Evolutionary conservation across 2,797 vertebrate genomes (phyloP).

Genomic region (Sciurus carolinensis): DNA sequence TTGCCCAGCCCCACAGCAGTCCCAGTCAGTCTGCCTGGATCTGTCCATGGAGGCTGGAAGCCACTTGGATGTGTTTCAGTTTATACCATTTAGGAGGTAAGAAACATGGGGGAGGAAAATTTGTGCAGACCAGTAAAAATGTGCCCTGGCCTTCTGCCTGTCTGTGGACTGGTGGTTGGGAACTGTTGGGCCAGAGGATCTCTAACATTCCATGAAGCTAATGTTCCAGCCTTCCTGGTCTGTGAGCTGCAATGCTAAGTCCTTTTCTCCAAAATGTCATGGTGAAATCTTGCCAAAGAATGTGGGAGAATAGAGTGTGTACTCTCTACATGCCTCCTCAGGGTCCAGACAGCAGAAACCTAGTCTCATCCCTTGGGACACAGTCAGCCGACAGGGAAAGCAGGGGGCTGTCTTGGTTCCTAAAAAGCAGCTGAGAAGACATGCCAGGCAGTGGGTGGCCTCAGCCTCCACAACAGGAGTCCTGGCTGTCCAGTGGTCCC

Average conservation of each 20-base stretch:
- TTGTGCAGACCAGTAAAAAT: slow-evolving; percentile 70
- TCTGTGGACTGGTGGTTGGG: slow-evolving; percentile 50
- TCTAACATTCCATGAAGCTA: slow-evolving; percentile 61
- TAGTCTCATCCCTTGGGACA: neutral
- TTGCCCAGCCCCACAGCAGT: neutral
- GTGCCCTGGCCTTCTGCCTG: slow-evolving; percentile 70
- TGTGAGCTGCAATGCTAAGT: neutral
- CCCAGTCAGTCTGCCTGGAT: neutral
- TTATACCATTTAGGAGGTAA: slow-evolving; percentile 66
- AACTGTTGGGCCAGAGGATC: slow-evolving; percentile 62
- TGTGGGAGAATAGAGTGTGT: neutral
- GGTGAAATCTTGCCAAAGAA: neutral
- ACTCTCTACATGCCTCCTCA: neutral
- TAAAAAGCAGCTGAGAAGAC: neutral
- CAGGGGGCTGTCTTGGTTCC: neutral
- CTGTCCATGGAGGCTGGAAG: neutral
- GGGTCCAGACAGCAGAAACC: neutral
- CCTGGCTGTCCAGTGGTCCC: neutral
- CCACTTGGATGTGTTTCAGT: slow-evolving; percentile 33
- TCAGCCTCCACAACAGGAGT: neutral
- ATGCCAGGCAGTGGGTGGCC: neutral
- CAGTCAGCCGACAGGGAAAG: neutral
- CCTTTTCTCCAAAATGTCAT: slow-evolving; percentile 32
- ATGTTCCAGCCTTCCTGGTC: slow-evolving; percentile 70
- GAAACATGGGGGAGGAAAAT: slow-evolving; percentile 43